Conservation (phyloP, 2,888 invertebrate species). For the Chorisops tibialis region DNA sequence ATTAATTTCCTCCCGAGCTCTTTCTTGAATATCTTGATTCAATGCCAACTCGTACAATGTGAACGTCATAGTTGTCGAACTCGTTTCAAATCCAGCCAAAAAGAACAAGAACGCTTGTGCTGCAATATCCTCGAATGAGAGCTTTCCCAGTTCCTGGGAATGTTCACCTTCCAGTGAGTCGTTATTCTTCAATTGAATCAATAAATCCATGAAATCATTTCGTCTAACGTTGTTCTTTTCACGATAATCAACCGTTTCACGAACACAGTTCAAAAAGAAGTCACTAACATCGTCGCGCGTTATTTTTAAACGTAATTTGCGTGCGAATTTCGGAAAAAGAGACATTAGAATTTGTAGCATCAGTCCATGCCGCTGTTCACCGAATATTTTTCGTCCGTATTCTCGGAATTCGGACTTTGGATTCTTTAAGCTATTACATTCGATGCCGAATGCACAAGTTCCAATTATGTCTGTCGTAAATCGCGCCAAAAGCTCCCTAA, state of each 20-base stretch:
- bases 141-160: not conserved
- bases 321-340: conserved; percentile 9
- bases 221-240: conserved; percentile 46
- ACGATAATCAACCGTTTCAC: conserved; percentile 39
- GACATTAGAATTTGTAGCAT: conserved; percentile 18
- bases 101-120: conserved; percentile 10
- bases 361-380: conserved; percentile 22
- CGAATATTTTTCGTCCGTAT: conserved; percentile 38
- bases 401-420: conserved; percentile 48
- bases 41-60: conserved; percentile 41
- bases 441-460: conserved; percentile 53
- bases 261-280: conserved; percentile 26
- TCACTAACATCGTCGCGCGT: not conserved
- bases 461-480: conserved; percentile 56
- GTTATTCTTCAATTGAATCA: conserved; percentile 51
- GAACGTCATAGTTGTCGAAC: conserved; percentile 42
- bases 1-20: conserved; percentile 40
- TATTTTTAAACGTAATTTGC: not conserved
- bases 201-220: conserved; percentile 56
- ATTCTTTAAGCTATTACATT: conserved; percentile 51
- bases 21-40: conserved; percentile 41
- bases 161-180: not conserved
- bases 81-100: conserved; percentile 44
- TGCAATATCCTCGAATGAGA: not conserved
- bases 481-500: conserved; percentile 49